These are phyloP conservation scores for Regulus satrapa DNA, from an alignment of 2,113 vertebrate species.

Conservation along the genomic window DNA sequence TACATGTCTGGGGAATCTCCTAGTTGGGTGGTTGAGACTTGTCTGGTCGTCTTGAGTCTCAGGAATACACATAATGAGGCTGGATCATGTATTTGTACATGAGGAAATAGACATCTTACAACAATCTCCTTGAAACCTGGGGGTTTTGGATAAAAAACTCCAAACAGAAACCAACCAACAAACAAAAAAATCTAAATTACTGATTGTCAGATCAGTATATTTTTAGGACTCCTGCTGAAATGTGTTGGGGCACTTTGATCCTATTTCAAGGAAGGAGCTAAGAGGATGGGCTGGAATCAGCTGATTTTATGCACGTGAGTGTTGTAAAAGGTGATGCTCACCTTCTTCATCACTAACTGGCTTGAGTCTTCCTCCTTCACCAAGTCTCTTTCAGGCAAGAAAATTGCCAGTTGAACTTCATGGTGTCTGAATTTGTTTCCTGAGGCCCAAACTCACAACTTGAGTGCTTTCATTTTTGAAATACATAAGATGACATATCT, in stretches of 20 bases:
- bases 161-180: background rate
- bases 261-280: background rate
- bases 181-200: background rate
- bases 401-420: background rate
- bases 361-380: background rate
- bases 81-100: background rate
- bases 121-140: background rate
- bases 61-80: background rate
- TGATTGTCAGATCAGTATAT: background rate
- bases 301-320: background rate
- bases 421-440: background rate
- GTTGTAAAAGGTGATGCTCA: background rate
- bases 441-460: background rate
- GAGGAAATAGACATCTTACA: background rate
- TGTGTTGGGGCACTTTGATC: background rate
- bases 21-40: background rate
- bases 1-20: background rate
- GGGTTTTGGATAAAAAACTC: background rate
- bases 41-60: background rate
- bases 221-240: background rate
- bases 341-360: rapidly evolving
- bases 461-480: background rate
- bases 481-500: rapidly evolving
- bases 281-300: background rate
- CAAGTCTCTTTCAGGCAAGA: background rate